Evolutionary conservation across 23 tunicate genomes (phyloP).

Genomic region (Phallusia fumigata): DNA sequence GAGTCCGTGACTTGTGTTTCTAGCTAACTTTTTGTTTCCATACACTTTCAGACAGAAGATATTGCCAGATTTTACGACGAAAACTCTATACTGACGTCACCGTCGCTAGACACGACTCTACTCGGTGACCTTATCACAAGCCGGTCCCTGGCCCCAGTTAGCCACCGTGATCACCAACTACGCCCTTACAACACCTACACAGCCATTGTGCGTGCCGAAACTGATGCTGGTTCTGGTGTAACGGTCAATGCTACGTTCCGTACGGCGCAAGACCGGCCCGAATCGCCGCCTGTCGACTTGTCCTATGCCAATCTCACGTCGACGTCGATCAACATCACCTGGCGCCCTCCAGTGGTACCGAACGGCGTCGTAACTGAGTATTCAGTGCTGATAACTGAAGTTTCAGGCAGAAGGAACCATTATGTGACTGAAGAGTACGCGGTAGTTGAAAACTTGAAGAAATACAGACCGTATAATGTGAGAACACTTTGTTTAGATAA

Average conservation of each 20-base stretch:
- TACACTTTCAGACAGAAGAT: too few species aligned
- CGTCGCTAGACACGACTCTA: not conserved
- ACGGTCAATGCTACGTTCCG: not conserved
- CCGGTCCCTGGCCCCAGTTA: not conserved
- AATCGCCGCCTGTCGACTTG: conserved; percentile 49
- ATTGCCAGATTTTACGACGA: too few species aligned
- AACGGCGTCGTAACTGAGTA: conserved; percentile 55
- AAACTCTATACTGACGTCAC: too few species aligned
- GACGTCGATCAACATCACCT: conserved; percentile 53
- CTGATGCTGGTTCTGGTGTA: not conserved
- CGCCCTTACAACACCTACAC: not conserved
- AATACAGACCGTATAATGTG: conserved; percentile 42
- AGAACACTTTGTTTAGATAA: too few species aligned
- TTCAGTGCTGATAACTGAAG: conserved; percentile 19
- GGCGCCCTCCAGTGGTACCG: conserved; percentile 44
- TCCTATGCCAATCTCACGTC: conserved; percentile 43
- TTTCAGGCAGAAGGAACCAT: not conserved
- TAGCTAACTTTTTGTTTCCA: too few species aligned
- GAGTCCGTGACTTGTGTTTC: too few species aligned
- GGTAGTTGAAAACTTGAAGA: conserved; percentile 35
- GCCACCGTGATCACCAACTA: not conserved
- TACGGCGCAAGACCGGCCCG: conserved; percentile 32
- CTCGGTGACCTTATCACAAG: not conserved
- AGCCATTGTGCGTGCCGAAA: not conserved
- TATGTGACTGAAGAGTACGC: not conserved